phyloP scores from a whole-genome alignment of 2,113 vertebrate species.

The Semicossyphus pulcher region DNA sequence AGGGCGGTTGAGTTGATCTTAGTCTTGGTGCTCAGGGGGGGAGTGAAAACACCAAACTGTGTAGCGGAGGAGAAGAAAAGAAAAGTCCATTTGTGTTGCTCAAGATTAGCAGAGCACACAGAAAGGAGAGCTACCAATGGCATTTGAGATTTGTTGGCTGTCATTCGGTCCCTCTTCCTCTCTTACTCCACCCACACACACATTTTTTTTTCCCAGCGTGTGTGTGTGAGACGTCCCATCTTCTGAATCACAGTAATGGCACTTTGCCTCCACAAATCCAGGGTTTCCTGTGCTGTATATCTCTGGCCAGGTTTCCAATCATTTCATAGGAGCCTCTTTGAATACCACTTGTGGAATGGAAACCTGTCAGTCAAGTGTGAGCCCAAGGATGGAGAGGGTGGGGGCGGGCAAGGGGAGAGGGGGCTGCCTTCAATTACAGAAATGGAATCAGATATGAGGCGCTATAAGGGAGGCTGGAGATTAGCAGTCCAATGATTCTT shows the following conservation, averaged over 20 bases:
- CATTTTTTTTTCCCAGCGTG: slow-evolving; percentile 4
- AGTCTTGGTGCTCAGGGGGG: slow-evolving; percentile 36
- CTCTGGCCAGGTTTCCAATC: slow-evolving; percentile 58
- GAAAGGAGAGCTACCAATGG: slow-evolving; percentile 15
- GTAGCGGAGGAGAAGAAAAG: background rate
- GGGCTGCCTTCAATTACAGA: slow-evolving; percentile 65
- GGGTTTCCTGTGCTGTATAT: slow-evolving; percentile 15
- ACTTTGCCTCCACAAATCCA: slow-evolving; percentile 40
- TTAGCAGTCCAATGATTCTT: slow-evolving; percentile 54
- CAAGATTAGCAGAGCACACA: slow-evolving; percentile 21
- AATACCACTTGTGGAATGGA: slow-evolving; percentile 66
- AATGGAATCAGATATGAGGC: slow-evolving; percentile 72
- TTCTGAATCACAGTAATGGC: slow-evolving; percentile 25
- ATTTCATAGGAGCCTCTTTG: slow-evolving; percentile 48
- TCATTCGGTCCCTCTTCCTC: slow-evolving; percentile 4
- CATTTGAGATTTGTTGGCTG: slow-evolving; percentile 25
- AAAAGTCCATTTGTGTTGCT: slow-evolving; percentile 35
- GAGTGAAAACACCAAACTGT: slow-evolving; percentile 3
- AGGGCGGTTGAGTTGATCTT: slow-evolving; percentile 23
- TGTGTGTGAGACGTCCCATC: slow-evolving; percentile 13
- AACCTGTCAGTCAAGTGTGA: slow-evolving; percentile 66
- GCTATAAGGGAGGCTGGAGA: slow-evolving; percentile 54
- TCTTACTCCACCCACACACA: background rate
- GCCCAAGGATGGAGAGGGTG: background rate
- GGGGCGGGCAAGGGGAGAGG: background rate